Conservation (phyloP, 2,113 vertebrate genomes). For the Cryptoleucopteryx plumbea region DNA sequence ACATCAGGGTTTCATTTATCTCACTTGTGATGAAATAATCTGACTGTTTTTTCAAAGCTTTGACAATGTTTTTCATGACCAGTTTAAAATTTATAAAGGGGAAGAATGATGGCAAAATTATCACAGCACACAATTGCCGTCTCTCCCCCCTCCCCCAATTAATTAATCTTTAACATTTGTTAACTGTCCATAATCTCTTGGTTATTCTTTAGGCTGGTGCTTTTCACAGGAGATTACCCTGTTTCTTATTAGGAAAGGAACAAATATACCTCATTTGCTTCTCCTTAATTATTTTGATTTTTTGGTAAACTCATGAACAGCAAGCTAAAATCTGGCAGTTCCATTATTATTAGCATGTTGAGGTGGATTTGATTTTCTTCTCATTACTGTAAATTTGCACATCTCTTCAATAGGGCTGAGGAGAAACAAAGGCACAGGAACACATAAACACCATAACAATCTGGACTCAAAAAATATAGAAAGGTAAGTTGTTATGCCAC, state of each 20-base stretch:
- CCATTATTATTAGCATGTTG: neutral
- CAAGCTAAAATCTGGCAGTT: neutral
- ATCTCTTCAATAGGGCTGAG: neutral
- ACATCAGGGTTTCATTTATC: neutral
- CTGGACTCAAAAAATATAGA: neutral
- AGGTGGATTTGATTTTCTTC: neutral
- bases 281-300: neutral
- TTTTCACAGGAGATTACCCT: neutral
- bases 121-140: neutral
- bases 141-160: fast-evolving
- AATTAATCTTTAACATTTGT: neutral
- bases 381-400: neutral
- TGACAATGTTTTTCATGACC: neutral
- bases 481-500: neutral
- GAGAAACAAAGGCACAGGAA: neutral
- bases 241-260: neutral
- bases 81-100: neutral
- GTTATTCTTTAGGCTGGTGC: neutral
- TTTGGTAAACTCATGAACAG: neutral
- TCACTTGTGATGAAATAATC: neutral
- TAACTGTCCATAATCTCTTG: neutral
- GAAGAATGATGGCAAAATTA: neutral
- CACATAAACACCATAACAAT: neutral
- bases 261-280: neutral
- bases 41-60: neutral